These are phyloP conservation scores for Spheniscus mendiculus DNA, from an alignment of 2,113 vertebrate species.

Conservation along the genomic window DNA sequence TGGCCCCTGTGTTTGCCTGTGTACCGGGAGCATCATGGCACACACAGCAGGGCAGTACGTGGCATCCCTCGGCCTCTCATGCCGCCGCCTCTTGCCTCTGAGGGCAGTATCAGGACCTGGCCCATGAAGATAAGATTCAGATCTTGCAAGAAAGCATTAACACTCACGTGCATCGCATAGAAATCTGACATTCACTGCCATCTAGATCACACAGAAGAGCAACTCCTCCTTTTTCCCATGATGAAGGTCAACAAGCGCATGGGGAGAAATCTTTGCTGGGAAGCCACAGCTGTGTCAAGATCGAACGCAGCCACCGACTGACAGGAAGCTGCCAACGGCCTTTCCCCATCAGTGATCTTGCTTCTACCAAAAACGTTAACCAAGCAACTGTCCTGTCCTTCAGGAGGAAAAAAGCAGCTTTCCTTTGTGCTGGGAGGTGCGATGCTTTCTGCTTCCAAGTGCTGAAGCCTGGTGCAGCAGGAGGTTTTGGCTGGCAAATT, in stretches of 20 bases:
- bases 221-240: not conserved
- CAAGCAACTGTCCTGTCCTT: not conserved
- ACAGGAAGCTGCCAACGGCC: not conserved
- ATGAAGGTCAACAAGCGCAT: not conserved
- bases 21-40: accelerated
- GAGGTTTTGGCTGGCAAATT: not conserved
- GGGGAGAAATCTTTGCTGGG: not conserved
- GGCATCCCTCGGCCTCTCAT: not conserved
- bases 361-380: not conserved
- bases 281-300: not conserved
- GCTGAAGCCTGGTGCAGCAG: not conserved
- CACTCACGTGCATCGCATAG: accelerated
- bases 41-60: accelerated
- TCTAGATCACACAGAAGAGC: not conserved
- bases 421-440: not conserved
- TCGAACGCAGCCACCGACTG: accelerated
- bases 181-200: not conserved
- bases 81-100: accelerated
- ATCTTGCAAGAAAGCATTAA: not conserved
- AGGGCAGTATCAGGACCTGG: not conserved
- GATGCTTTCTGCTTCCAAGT: not conserved
- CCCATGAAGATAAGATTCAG: not conserved
- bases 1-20: accelerated
- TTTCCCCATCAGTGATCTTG: not conserved
- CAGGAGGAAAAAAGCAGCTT: not conserved